Evolutionary conservation across 1,140 invertebrate genomes (phyloP).

Genomic region (Dreissena polymorpha): DNA sequence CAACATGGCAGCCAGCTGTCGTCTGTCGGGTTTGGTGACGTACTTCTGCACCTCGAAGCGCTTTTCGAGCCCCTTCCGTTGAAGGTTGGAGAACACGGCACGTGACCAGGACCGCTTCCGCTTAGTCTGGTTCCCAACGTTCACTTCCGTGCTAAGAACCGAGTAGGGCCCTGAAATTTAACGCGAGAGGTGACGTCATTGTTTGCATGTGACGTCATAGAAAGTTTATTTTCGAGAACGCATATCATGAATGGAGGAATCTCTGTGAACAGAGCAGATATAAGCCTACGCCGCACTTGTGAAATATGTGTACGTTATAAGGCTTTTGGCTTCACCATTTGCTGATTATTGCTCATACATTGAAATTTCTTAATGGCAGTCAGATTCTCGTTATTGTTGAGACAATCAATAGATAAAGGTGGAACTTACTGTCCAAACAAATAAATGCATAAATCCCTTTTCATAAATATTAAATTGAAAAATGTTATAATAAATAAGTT

Average conservation of each 20-base stretch:
- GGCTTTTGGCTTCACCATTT: too few species aligned
- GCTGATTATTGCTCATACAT: too few species aligned
- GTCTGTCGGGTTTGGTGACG: constrained; percentile 97
- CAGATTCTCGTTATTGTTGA: too few species aligned
- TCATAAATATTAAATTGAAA: too few species aligned
- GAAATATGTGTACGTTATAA: too few species aligned
- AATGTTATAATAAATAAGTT: too few species aligned
- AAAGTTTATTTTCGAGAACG: background rate
- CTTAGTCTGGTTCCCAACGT: constrained; percentile 81
- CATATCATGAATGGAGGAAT: background rate
- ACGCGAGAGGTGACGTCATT: background rate
- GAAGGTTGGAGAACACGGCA: constrained; percentile 96
- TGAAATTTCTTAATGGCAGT: too few species aligned
- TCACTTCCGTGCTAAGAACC: constrained; percentile 68
- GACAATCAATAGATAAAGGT: too few species aligned
- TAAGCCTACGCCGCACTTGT: too few species aligned
- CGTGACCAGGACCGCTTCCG: constrained; percentile 93
- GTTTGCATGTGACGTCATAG: background rate
- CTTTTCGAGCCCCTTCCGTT: constrained; percentile 95
- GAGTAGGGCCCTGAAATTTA: constrained; percentile 74
- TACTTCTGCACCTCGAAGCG: constrained; percentile 98
- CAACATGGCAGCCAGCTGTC: constrained; percentile 96
- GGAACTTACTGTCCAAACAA: too few species aligned
- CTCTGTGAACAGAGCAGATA: too few species aligned
- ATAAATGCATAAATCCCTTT: too few species aligned